phyloP scores from a whole-genome alignment of 2,113 vertebrate genomes.

The Brachirus orientalis region DNA sequence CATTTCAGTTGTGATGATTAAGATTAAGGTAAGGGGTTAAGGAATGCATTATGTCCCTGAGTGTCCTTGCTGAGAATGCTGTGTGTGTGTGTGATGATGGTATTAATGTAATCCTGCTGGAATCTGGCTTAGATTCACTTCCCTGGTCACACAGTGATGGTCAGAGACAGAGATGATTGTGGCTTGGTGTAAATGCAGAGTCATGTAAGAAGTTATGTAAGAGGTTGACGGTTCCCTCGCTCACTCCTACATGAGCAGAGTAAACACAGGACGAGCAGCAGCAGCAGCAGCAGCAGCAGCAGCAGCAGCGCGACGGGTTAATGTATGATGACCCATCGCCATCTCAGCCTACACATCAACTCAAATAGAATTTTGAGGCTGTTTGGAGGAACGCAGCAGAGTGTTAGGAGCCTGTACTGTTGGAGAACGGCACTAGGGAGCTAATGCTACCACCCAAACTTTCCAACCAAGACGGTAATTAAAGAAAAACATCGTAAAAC shows the following conservation, averaged over 20 bases:
- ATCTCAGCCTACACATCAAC: slow-evolving; percentile 51
- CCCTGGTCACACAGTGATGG: slow-evolving; percentile 3
- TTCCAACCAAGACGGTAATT: no score
- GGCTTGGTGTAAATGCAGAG: slow-evolving; percentile 49
- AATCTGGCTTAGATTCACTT: slow-evolving; percentile 45
- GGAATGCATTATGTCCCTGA: neutral
- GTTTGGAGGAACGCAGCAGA: no score
- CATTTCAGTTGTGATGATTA: no score
- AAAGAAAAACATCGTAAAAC: no score
- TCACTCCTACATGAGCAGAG: slow-evolving; percentile 40
- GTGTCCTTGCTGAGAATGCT: neutral
- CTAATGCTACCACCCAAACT: no score
- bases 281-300: no score
- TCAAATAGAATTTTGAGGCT: slow-evolving; percentile 49
- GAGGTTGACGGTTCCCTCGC: slow-evolving; percentile 4
- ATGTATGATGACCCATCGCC: slow-evolving; percentile 47
- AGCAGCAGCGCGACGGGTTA: slow-evolving; percentile 52
- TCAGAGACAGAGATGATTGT: slow-evolving; percentile 19
- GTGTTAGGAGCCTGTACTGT: neutral
- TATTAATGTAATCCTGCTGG: slow-evolving; percentile 53
- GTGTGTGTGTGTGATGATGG: slow-evolving; percentile 11
- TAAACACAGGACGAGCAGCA: slow-evolving; percentile 35
- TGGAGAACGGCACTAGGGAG: no score
- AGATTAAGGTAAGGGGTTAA: no score
- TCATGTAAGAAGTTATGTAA: slow-evolving; percentile 56